These are phyloP conservation scores for Ligdia adustata DNA, from an alignment of 2,888 invertebrate species.

Conservation along the genomic window DNA sequence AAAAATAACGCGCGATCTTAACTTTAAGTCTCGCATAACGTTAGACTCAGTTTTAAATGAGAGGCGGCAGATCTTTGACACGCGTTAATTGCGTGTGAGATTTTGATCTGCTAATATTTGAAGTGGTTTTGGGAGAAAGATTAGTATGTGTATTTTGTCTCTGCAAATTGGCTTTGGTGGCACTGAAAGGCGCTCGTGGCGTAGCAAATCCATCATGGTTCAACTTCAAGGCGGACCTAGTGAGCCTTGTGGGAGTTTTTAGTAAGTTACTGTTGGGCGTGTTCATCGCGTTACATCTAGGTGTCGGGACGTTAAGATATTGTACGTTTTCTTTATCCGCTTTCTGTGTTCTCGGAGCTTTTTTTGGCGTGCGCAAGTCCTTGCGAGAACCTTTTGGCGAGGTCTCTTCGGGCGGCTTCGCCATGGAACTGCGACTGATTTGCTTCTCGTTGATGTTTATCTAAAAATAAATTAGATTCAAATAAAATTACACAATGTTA, in stretches of 20 bases:
- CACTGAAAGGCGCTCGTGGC: constrained; percentile 69
- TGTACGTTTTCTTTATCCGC: constrained; percentile 4
- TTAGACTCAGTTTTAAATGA: constrained; percentile 50
- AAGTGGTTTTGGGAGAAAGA: constrained; percentile 55
- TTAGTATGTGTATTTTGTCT: constrained; percentile 58
- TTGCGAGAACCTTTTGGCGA: not conserved
- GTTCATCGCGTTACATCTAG: constrained; percentile 70
- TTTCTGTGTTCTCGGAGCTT: constrained; percentile 49
- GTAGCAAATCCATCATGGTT: constrained; percentile 71
- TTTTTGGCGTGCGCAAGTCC: constrained; percentile 54
- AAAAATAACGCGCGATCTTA: too few relatives aligned
- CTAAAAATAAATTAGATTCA: constrained; percentile 55
- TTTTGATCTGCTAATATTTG: constrained; percentile 64
- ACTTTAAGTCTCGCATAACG: too few relatives aligned
- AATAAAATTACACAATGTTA: too few relatives aligned
- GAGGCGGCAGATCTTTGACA: constrained; percentile 68
- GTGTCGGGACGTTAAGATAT: constrained; percentile 47
- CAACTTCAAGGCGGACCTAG: constrained; percentile 67
- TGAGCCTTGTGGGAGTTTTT: constrained; percentile 66
- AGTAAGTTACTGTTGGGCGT: constrained; percentile 64
- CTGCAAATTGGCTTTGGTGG: constrained; percentile 61
- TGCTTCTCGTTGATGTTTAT: constrained; percentile 77
- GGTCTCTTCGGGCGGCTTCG: too few relatives aligned
- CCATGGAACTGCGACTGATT: constrained; percentile 82
- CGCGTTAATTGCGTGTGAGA: constrained; percentile 67